A percentile compares a stretch with the other conserved stretches of the same genome.
Evolutionary conservation across 2,113 vertebrate species (phyloP).

Genomic region (Aramus guarauna): DNA sequence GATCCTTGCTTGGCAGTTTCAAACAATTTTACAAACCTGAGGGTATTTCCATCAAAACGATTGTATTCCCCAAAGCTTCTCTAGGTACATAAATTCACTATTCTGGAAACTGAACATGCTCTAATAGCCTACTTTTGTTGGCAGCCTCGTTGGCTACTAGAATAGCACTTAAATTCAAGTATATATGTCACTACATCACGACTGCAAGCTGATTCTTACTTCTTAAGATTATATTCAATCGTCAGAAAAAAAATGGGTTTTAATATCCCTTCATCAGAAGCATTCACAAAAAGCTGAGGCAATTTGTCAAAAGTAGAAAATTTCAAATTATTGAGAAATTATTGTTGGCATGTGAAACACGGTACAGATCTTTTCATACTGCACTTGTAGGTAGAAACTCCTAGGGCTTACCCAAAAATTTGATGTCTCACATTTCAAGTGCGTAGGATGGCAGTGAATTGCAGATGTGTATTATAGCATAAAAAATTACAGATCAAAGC

Average conservation of each 20-base stretch:
- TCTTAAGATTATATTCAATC: not conserved
- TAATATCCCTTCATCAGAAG: constrained; percentile 1
- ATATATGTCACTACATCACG: not conserved
- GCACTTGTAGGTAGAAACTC: not conserved
- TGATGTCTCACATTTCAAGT: not conserved
- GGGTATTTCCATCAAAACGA: not conserved
- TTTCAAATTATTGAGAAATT: constrained; percentile 7
- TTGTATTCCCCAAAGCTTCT: not conserved
- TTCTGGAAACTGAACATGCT: not conserved
- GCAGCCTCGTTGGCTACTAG: not conserved
- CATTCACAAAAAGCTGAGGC: not conserved
- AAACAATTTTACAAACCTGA: not conserved
- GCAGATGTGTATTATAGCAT: not conserved
- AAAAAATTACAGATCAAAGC: not conserved
- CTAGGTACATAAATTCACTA: not conserved
- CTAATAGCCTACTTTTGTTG: not conserved
- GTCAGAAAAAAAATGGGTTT: not conserved
- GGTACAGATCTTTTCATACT: not conserved
- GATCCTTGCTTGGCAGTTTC: not conserved
- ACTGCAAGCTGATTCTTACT: not conserved
- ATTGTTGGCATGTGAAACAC: not conserved
- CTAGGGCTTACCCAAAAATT: not conserved
- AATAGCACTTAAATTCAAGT: not conserved
- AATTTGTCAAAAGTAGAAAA: constrained; percentile 5
- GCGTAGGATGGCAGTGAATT: not conserved